phyloP scores from a whole-genome alignment of 2,797 vertebrate species.

The Helarctos malayanus region DNA sequence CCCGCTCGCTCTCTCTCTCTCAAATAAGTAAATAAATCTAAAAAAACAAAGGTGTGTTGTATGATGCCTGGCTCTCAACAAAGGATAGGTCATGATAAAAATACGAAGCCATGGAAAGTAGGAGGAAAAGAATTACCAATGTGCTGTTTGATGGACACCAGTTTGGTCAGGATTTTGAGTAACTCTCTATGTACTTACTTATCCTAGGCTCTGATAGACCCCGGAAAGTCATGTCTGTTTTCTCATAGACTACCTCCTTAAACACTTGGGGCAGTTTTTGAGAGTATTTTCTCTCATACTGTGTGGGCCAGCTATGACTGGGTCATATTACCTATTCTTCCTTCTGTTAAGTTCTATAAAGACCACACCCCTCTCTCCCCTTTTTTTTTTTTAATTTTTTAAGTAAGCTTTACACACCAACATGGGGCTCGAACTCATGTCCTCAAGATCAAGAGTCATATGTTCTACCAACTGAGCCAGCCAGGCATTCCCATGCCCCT shows the following conservation, averaged over 20 bases:
- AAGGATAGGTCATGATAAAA: neutral
- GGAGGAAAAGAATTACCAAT: neutral
- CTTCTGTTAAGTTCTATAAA: neutral
- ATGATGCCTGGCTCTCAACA: neutral
- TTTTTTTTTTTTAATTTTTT: neutral
- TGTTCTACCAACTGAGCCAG: neutral
- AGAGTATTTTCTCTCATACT: neutral
- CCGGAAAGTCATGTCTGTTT: neutral
- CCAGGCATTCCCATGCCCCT: no score
- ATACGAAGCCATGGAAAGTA: neutral
- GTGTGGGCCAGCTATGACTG: neutral
- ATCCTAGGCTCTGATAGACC: neutral
- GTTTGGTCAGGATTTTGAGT: neutral
- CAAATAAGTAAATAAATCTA: no score
- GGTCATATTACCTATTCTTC: neutral
- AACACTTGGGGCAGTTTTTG: neutral
- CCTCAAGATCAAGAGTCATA: neutral
- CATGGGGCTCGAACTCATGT: neutral
- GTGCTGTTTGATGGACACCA: neutral
- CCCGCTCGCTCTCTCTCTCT: no score
- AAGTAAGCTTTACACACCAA: neutral
- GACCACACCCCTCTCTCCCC: neutral
- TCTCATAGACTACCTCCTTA: neutral
- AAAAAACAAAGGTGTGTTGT: neutral
- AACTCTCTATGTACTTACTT: neutral